phyloP scores from a whole-genome alignment of 35 echinoderm and acorn worm species.

The Diadema setosum region DNA sequence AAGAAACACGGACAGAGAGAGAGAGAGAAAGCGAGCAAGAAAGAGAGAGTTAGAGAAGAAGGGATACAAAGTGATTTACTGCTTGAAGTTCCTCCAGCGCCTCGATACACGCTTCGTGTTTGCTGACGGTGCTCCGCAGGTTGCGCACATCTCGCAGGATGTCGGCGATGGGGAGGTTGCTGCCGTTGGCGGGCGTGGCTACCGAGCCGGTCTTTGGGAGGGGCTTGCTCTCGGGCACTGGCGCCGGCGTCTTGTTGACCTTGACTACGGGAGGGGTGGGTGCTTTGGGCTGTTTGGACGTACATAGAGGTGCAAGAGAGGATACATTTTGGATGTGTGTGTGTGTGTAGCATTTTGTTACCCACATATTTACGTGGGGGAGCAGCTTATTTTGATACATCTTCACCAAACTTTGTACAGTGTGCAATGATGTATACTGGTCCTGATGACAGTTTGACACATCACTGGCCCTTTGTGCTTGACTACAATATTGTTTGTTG shows the following conservation, averaged over 20 bases:
- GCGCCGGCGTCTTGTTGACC: background rate
- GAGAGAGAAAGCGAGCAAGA: background rate
- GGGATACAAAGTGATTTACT: background rate
- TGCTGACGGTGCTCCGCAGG: background rate
- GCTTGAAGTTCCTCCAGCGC: constrained; percentile 1
- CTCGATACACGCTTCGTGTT: background rate
- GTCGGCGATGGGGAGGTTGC: background rate
- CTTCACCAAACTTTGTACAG: no score
- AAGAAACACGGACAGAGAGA: no score
- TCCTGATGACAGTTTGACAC: no score
- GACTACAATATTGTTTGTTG: no score
- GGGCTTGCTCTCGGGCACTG: background rate
- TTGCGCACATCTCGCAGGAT: background rate
- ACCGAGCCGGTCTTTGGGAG: background rate
- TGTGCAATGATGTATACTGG: no score
- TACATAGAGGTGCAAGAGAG: no score
- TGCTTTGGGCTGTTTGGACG: background rate
- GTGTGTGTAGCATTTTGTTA: no score
- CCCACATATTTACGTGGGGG: no score
- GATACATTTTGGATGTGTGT: no score
- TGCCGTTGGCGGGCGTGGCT: background rate
- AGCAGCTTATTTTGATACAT: no score
- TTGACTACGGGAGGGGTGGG: background rate
- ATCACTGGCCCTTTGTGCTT: no score
- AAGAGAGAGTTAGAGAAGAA: background rate